Conservation (phyloP, 2,888 invertebrate species). For the Plagodis dolabraria region DNA sequence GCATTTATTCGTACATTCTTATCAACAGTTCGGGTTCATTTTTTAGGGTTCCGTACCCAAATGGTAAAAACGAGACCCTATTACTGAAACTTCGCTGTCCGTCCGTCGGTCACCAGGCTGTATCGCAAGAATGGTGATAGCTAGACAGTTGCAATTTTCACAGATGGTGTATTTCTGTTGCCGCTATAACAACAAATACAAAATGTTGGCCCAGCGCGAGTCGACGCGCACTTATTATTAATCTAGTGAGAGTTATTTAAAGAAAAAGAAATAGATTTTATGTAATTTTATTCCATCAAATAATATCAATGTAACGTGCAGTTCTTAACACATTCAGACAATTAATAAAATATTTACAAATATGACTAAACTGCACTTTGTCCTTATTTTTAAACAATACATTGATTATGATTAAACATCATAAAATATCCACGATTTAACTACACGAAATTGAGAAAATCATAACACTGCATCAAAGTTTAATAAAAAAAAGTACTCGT, state of each 20-base stretch:
- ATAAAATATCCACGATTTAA: slow-evolving; percentile 20
- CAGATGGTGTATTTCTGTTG: too few relatives aligned
- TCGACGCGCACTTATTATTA: too few relatives aligned
- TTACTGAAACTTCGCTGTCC: too few relatives aligned
- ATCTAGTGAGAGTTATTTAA: neutral
- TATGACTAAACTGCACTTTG: slow-evolving; percentile 16
- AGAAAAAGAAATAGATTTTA: slow-evolving; percentile 35
- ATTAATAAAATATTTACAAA: slow-evolving; percentile 21
- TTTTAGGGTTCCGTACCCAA: too few relatives aligned
- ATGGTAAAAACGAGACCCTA: too few relatives aligned
- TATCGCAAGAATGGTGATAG: too few relatives aligned
- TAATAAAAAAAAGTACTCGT: neutral
- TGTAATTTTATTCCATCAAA: slow-evolving; percentile 67
- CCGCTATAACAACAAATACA: too few relatives aligned
- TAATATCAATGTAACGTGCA: slow-evolving; percentile 69
- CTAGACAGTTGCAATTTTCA: too few relatives aligned
- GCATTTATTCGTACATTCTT: too few relatives aligned
- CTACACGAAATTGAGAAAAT: slow-evolving; percentile 25
- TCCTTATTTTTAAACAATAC: slow-evolving; percentile 4
- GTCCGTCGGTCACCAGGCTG: too few relatives aligned
- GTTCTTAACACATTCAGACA: slow-evolving; percentile 39
- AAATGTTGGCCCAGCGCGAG: too few relatives aligned
- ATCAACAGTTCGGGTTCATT: too few relatives aligned
- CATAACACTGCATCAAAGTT: slow-evolving; percentile 12
- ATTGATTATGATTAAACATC: slow-evolving; percentile 10